Percentiles rank a stretch among this genome's conserved stretches.
phyloP scores from a whole-genome alignment of 2,888 invertebrate species.

The Cataglyphis rosenhaueri region DNA sequence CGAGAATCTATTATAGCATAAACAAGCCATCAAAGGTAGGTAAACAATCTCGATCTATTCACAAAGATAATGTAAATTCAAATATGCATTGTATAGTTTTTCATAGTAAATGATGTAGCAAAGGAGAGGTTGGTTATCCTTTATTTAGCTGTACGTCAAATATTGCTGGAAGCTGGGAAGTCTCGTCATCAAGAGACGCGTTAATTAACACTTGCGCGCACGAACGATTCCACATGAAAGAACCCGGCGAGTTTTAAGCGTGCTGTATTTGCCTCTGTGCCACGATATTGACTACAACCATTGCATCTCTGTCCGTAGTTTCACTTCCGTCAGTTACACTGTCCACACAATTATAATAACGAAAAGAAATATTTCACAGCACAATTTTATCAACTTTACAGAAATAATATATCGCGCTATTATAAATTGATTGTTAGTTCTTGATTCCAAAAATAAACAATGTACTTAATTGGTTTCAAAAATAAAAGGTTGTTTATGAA shows the following conservation, averaged over 20 bases:
- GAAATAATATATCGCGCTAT: neutral
- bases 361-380: neutral
- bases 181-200: slow-evolving; percentile 14
- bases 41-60: slow-evolving; percentile 6
- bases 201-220: slow-evolving; percentile 34
- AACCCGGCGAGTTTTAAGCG: slow-evolving; percentile 1
- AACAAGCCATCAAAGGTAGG: neutral
- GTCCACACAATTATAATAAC: neutral
- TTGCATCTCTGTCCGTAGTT: neutral
- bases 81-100: neutral
- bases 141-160: slow-evolving; percentile 23
- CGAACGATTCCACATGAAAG: slow-evolving; percentile 15
- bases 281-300: neutral
- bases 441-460: neutral
- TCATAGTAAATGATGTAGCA: neutral
- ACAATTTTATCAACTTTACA: neutral
- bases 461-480: neutral
- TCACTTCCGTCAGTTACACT: neutral
- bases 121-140: neutral
- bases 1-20: neutral
- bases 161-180: neutral
- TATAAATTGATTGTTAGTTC: neutral
- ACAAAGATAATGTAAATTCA: neutral
- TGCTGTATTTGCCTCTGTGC: neutral
- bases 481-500: neutral